Conservation (phyloP, 2,797 vertebrate species). For the Myotis myotis region DNA sequence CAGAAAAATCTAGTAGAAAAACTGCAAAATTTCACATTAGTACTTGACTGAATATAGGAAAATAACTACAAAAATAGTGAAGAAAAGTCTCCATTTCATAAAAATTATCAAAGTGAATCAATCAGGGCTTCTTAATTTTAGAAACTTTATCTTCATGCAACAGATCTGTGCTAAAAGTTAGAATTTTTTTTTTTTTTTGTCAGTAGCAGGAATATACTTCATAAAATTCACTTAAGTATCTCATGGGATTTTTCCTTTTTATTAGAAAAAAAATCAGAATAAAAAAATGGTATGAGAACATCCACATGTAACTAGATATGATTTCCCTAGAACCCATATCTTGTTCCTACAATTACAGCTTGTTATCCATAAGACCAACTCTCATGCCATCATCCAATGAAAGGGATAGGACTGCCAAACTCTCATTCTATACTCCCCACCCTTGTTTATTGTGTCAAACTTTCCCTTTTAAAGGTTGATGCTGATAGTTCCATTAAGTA, state of each 20-base stretch:
- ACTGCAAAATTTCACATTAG: background rate
- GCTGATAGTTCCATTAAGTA: background rate
- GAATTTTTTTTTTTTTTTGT: background rate
- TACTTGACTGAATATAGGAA: background rate
- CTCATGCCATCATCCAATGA: background rate
- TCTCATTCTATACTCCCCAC: background rate
- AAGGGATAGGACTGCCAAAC: background rate
- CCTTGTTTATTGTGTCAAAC: background rate
- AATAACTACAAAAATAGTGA: background rate
- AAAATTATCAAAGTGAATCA: background rate
- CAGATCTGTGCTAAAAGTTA: background rate
- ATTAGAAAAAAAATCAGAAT: conserved; percentile 6
- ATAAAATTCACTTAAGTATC: background rate
- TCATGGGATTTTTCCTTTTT: background rate
- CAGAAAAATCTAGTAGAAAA: background rate
- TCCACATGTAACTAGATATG: background rate
- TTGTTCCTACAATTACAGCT: background rate
- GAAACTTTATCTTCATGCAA: background rate
- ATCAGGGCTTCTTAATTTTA: background rate
- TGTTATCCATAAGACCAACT: background rate
- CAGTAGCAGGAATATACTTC: background rate
- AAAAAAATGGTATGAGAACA: background rate
- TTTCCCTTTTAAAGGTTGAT: background rate
- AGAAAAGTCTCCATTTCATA: background rate
- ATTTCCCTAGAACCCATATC: background rate